Conservation (phyloP, 2,113 vertebrate genomes). For the Steatornis caripensis region DNA sequence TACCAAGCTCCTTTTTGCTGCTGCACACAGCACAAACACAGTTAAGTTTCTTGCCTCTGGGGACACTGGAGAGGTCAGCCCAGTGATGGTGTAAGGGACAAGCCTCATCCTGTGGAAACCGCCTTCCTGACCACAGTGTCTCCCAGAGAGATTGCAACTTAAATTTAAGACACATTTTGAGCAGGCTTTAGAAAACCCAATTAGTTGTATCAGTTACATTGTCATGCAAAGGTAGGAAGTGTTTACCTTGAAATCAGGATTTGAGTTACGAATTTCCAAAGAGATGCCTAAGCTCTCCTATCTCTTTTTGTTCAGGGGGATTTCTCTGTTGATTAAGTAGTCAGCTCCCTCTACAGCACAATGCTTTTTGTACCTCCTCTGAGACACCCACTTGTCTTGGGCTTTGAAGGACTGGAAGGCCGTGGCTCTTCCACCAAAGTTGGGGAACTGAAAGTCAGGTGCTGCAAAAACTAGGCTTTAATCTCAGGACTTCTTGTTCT, state of each 20-base stretch:
- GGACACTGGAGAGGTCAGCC: not conserved
- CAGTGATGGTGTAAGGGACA: rapidly evolving
- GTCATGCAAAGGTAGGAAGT: not conserved
- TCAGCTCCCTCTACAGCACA: not conserved
- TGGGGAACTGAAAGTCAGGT: not conserved
- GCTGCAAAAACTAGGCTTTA: not conserved
- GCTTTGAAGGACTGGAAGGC: not conserved
- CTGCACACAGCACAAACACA: not conserved
- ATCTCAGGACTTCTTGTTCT: not conserved
- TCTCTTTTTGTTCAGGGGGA: not conserved
- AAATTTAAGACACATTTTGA: not conserved
- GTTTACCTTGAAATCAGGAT: not conserved
- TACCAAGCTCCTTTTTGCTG: not conserved
- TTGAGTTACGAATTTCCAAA: not conserved
- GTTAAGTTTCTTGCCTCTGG: not conserved
- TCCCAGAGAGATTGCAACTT: not conserved
- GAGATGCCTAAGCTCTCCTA: not conserved
- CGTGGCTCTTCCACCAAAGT: not conserved
- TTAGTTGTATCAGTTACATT: not conserved
- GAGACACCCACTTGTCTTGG: not conserved
- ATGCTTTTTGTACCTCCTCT: not conserved
- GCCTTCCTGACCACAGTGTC: not conserved
- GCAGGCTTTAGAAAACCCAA: not conserved
- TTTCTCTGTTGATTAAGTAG: not conserved
- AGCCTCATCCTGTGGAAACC: not conserved